Base-by-base conservation (phyloP, 1,140 invertebrate genomes). In the Venturia canescens region DNA sequence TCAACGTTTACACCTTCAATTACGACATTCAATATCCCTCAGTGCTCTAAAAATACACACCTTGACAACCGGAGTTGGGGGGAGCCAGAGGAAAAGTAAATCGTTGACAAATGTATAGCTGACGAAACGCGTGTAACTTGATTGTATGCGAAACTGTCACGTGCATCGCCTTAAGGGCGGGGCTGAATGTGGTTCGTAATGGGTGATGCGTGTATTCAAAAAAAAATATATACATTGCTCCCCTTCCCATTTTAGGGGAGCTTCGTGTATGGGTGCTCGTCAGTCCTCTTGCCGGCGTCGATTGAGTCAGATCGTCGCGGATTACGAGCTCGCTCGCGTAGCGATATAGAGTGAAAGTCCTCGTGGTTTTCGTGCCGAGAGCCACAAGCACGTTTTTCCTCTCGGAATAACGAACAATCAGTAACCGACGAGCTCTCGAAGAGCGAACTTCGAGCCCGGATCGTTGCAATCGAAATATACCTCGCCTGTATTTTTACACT, bases 321-420 rank as follows among this genome's bases (percentile, higher is more conserved):
- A 78, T 84, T 86, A 86, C 83, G 79, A 80, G 79, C 67, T 77
- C 78, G 26, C 53, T n/a, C n/a, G n/a, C n/a, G n/a, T 23, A 29
- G 63, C 63, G 27, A 27, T 66, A 66, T 81, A 69, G 48, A 89
- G 88, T 89, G 88, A 89, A 89, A 89, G 88, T 88, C 81, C 82
- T 80, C 82, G 75, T 84, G 82, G 83, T 84, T 82, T 84, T 83
- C 29, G 23, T n/a, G 23, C 80, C 48, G 57, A 21, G 57, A 60
- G 81, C 82, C 83, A 79, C 44, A 69, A 74, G 63, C 81, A 83
- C 82, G 81, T 82, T 78, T 83, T 82, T 80, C 75, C 77, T 69
- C 80, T 70, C 78, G 80, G 16, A 63, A 75, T 78, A 80, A 78
- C 27, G 29, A 23, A 27, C 23, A 50, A 50, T 66, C 80, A 86